Evolutionary conservation across 1,140 invertebrate genomes (phyloP).

Genomic region (Sycophila sp.): DNA sequence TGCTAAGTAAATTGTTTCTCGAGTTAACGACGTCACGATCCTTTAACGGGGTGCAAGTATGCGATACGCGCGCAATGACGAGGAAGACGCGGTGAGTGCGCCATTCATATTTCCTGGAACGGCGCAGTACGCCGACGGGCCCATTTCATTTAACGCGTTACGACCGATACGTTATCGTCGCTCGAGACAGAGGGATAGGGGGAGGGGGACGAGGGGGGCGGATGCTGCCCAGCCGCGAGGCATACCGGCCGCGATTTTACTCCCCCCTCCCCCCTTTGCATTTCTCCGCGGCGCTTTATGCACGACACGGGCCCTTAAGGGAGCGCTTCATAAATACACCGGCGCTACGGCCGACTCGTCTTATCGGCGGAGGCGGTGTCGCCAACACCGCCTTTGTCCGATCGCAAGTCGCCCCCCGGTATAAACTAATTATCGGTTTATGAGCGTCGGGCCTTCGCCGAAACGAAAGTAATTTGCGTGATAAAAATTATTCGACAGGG

Average conservation of each 20-base stretch:
- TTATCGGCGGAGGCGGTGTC: constrained; percentile 2
- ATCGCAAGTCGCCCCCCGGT: no score
- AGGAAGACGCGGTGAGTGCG: background rate
- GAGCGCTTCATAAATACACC: background rate
- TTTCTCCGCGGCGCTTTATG: background rate
- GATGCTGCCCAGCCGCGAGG: background rate
- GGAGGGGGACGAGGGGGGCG: no score
- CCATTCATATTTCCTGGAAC: constrained; percentile 17
- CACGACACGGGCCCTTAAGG: background rate
- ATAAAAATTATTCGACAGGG: no score
- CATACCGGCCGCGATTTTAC: background rate
- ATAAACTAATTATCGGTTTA: no score
- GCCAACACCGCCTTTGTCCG: background rate
- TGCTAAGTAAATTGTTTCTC: constrained; percentile 28
- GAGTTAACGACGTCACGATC: constrained; percentile 17
- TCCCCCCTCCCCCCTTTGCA: no score
- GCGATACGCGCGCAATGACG: background rate
- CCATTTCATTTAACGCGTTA: constrained; percentile 22
- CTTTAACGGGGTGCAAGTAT: background rate
- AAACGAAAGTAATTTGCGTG: no score
- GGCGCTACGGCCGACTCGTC: background rate
- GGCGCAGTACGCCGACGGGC: background rate
- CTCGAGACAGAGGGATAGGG: no score
- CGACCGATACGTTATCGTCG: constrained; percentile 18
- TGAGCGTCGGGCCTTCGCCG: no score